phyloP scores from a whole-genome alignment of 1,140 invertebrate species.

The Pogonognathellus flavescens region DNA sequence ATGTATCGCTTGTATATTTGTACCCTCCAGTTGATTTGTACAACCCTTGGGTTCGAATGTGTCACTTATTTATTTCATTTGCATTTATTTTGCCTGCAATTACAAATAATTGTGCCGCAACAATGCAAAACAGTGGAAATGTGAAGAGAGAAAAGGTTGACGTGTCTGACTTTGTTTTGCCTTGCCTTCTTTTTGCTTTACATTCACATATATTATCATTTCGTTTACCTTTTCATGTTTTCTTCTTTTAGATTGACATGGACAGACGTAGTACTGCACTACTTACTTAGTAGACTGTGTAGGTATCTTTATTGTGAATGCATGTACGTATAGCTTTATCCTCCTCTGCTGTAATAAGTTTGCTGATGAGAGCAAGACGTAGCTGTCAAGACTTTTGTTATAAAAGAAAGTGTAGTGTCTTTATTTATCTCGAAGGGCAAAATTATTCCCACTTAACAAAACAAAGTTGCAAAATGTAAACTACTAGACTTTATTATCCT shows the following conservation, averaged over 20 bases:
- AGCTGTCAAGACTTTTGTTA: conserved; percentile 20
- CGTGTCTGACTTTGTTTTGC: not conserved
- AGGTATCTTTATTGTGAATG: too few species aligned
- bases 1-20: not conserved
- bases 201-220: not conserved
- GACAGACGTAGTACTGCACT: too few species aligned
- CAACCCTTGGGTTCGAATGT: not conserved
- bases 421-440: conserved; percentile 9
- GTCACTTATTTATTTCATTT: conserved; percentile 47
- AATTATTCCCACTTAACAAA: conserved; percentile 27
- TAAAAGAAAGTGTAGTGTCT: conserved; percentile 21
- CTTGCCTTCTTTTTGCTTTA: conserved; percentile 15
- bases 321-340: too few species aligned
- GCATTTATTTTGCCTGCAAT: conserved; percentile 29
- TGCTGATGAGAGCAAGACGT: not conserved
- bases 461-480: conserved; percentile 11
- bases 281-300: too few species aligned
- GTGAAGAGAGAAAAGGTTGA: conserved; percentile 25
- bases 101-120: not conserved
- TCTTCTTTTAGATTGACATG: too few species aligned
- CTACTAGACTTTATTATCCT: conserved; percentile 17
- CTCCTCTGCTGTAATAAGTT: too few species aligned
- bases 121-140: not conserved
- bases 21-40: not conserved
- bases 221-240: not conserved